Base-by-base conservation (phyloP, 1,140 invertebrate genomes). In the Bombus soroeensis region DNA sequence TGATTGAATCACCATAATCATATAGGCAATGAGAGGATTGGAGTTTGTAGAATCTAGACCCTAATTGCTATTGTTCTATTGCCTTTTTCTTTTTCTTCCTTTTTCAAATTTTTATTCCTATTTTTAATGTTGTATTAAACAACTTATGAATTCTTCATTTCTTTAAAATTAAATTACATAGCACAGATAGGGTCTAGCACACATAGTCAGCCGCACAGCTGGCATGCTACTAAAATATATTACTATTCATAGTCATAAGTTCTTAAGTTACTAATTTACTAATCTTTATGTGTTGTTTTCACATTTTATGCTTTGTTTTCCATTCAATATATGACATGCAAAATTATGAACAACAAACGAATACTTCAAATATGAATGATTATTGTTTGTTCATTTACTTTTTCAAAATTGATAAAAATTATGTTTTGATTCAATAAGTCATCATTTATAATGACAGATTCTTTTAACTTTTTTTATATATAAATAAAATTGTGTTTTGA, bases 171-270 rank as follows among this genome's bases (percentile, higher is more conserved):
- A 47, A 73, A 86, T 88, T 59, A 71, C 77, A 73, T 80, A 89
- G 90, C 76, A 47, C 47, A 47, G 47, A 47, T 47, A 47, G 87
- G 90, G 87, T 94, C 92, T 94, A 92, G 90, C 89, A 92, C 85
- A 92, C 83, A 91, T 91, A 94, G 91, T 94, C 94, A 94, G 94
- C 94, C 94, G 94, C 93, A 94, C 94, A 94, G 88, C 92, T 94
- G 92, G 90, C 88, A 91, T 87, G 89, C 87, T 91, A 87, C 37
- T 87, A 80, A 87, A 84, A 77, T 88, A 80, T 68, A 83, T 87
- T 83, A 91, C 78, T 66, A 71, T 68, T 86, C 43, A 53, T 41
- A 82, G 12, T 74, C 78, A 78, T 81, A 62, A 64, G 76, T 81
- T 59, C 37, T 53, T 43, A 37, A 59, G 81, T 78, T 80, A 81